phyloP scores from a whole-genome alignment of 2,888 invertebrate species.

The Muscina levida region DNA sequence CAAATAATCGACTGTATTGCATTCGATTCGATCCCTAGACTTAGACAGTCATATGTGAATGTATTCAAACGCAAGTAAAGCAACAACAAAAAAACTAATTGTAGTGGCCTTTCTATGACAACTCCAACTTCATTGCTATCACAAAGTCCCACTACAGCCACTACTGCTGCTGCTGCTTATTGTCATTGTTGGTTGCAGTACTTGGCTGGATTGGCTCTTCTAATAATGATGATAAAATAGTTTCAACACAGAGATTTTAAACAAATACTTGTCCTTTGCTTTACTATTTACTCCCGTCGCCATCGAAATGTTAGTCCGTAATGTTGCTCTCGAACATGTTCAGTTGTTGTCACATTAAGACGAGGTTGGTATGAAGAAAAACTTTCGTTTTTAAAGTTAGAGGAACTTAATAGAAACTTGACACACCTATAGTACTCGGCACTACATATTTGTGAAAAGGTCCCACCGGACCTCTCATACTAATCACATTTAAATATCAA shows the following conservation, averaged over 20 bases:
- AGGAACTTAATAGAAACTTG: too few species aligned
- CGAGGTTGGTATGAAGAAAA: not conserved
- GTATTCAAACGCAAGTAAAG: too few species aligned
- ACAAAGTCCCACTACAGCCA: not conserved
- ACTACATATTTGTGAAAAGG: too few species aligned
- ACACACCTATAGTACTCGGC: too few species aligned
- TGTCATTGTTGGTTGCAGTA: not conserved
- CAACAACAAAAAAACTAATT: too few species aligned
- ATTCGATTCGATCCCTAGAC: slow-evolving; percentile 25
- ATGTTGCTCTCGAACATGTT: not conserved
- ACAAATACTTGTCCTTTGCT: slow-evolving; percentile 31
- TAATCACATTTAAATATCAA: too few species aligned
- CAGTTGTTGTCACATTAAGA: not conserved
- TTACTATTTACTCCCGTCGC: not conserved
- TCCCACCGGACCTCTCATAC: too few species aligned
- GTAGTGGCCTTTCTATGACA: slow-evolving; percentile 26
- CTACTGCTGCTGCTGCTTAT: not conserved
- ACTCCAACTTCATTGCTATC: not conserved
- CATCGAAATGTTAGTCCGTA: slow-evolving; percentile 13
- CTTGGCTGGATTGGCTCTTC: slow-evolving; percentile 45
- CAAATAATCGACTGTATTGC: slow-evolving; percentile 32
- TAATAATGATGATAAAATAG: slow-evolving; percentile 58
- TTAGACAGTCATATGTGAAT: slow-evolving; percentile 12
- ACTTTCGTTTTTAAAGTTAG: too few species aligned
- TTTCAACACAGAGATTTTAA: slow-evolving; percentile 48